Percentiles rank a stretch among this genome's conserved stretches.
Evolutionary conservation across 2,113 vertebrate genomes (phyloP).

Genomic region (Salvelinus sp.): DNA sequence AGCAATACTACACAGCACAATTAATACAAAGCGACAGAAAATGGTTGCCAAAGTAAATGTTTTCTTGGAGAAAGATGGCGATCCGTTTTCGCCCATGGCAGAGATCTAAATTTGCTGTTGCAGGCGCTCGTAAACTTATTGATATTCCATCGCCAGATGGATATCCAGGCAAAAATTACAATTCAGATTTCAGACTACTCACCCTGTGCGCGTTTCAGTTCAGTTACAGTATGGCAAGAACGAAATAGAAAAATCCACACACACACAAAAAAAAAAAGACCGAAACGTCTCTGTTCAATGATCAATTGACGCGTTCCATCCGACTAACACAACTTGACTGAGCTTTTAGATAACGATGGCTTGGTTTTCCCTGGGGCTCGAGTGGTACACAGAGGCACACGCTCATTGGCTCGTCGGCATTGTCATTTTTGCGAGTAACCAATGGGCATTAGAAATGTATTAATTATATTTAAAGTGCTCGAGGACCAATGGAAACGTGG

Average conservation of each 20-base stretch:
- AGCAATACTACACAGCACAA: background rate
- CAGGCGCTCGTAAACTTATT: conserved; percentile 36
- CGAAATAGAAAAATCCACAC: conserved; percentile 63
- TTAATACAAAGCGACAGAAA: conserved; percentile 34
- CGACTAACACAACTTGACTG: conserved; percentile 75
- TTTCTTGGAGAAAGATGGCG: conserved; percentile 72
- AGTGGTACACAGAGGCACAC: conserved; percentile 20
- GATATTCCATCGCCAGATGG: background rate
- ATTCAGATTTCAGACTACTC: conserved; percentile 24
- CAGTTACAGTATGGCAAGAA: conserved; percentile 21
- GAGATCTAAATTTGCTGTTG: conserved; percentile 33
- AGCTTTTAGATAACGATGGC: conserved; percentile 65
- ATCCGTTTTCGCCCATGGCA: conserved; percentile 39
- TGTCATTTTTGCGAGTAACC: conserved; percentile 53
- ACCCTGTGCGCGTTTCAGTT: conserved; percentile 46
- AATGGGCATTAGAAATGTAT: conserved; percentile 42
- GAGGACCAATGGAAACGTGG: conserved; percentile 62
- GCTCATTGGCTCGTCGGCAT: conserved; percentile 50
- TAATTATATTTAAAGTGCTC: conserved; percentile 45
- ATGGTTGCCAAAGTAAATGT: conserved; percentile 65
- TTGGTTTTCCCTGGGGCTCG: conserved; percentile 56
- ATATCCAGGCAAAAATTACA: background rate
- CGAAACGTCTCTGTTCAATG: conserved; percentile 6
- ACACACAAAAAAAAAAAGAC: background rate
- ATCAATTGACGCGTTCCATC: conserved; percentile 31